A percentile compares a stretch with the other conserved stretches of the same genome.
Conservation (phyloP, 2,797 vertebrate genomes). For the Pelodytes ibericus region DNA sequence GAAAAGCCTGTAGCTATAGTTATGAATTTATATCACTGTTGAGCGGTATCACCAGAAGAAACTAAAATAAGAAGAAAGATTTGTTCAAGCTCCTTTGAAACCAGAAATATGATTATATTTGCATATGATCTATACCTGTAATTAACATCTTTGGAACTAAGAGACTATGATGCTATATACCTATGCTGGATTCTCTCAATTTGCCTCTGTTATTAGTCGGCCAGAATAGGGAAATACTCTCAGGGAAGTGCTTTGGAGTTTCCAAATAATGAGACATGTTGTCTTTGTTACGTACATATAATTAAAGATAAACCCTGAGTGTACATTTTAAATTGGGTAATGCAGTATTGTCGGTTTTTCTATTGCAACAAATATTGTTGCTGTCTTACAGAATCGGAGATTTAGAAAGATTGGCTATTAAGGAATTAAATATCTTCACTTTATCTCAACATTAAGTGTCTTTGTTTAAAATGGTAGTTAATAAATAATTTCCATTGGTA, state of each 20-base stretch:
- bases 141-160: constrained; percentile 51
- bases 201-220: constrained; percentile 49
- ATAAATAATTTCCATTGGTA: constrained; percentile 41
- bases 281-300: constrained; percentile 43
- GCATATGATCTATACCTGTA: constrained; percentile 55
- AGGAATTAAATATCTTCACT: constrained; percentile 42
- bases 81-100: constrained; percentile 27
- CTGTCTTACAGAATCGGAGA: constrained; percentile 32
- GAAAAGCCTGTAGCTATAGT: neutral
- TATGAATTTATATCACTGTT: constrained; percentile 23
- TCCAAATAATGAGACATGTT: constrained; percentile 31
- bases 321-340: constrained; percentile 28
- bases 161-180: constrained; percentile 39
- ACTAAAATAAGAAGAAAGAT: constrained; percentile 31
- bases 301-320: constrained; percentile 45
- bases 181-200: constrained; percentile 43
- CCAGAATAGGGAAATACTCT: constrained; percentile 45
- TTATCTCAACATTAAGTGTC: constrained; percentile 45
- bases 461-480: constrained; percentile 14
- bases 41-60: constrained; percentile 22
- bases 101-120: constrained; percentile 46
- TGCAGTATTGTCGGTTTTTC: constrained; percentile 9
- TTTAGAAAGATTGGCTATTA: constrained; percentile 23
- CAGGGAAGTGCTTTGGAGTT: constrained; percentile 50
- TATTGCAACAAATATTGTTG: constrained; percentile 38